Percentiles rank a stretch among this genome's conserved stretches.
Evolutionary conservation across 2,888 invertebrate species (phyloP).

Genomic region (Archaeoteleia sp.): DNA sequence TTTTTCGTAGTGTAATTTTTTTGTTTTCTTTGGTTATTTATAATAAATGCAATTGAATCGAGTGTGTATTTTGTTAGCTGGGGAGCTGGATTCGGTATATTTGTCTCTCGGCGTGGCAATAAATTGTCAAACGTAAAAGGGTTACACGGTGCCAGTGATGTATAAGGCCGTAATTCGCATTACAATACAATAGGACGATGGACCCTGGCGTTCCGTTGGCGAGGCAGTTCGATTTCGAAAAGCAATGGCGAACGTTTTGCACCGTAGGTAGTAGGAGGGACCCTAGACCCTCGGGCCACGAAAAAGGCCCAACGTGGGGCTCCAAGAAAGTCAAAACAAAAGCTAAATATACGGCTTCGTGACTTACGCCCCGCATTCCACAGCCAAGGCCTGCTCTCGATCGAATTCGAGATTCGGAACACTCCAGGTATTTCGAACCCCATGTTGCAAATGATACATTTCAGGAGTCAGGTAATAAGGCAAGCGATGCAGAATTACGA

Average conservation of each 20-base stretch:
- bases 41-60: no score
- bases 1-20: no score
- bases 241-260: conserved; percentile 35
- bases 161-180: conserved; percentile 24
- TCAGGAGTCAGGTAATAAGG: no score
- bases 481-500: no score
- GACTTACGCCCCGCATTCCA: conserved; percentile 60
- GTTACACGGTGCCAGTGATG: conserved; percentile 31
- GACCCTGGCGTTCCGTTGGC: conserved; percentile 18
- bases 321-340: conserved; percentile 63
- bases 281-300: conserved; percentile 29
- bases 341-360: conserved; percentile 64
- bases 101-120: conserved; percentile 52
- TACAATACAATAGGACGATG: conserved; percentile 42
- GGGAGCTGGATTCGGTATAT: no score
- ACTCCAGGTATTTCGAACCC: conserved; percentile 38
- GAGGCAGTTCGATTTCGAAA: conserved; percentile 35
- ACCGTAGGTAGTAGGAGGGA: conserved; percentile 28
- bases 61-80: no score
- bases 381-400: conserved; percentile 43
- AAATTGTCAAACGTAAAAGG: conserved; percentile 66
- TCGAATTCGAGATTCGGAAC: conserved; percentile 50
- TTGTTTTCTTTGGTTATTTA: no score
- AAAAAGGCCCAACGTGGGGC: conserved; percentile 40
- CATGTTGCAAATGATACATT: conserved; percentile 33